A percentile compares a stretch with the other conserved stretches of the same genome.
Conservation (phyloP, 2,888 invertebrate species). For the Tanypteryx hageni region DNA sequence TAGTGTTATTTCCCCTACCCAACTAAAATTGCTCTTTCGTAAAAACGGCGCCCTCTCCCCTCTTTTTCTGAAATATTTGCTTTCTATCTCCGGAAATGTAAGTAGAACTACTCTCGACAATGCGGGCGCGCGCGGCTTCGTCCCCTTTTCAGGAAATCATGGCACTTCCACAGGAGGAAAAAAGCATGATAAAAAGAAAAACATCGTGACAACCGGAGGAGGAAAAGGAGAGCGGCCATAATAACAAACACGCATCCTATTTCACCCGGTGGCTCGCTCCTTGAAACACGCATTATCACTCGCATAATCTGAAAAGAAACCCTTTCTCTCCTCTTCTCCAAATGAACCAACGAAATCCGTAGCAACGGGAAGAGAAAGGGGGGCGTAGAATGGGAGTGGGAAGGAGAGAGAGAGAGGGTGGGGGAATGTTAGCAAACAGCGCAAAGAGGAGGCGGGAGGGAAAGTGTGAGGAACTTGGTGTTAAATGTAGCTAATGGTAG, state of each 20-base stretch:
- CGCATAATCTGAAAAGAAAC: background rate
- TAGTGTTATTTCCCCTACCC: too few species aligned
- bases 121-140: background rate
- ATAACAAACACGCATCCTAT: slow-evolving; percentile 14
- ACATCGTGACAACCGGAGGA: background rate
- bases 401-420: background rate
- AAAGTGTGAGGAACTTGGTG: too few species aligned
- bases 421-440: background rate
- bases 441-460: too few species aligned
- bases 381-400: background rate
- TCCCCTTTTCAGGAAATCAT: background rate
- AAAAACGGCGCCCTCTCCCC: too few species aligned
- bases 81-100: too few species aligned
- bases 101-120: too few species aligned
- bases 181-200: background rate
- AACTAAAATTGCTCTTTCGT: too few species aligned
- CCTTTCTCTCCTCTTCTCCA: background rate
- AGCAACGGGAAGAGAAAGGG: background rate
- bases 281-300: background rate
- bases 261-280: background rate
- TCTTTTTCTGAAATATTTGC: too few species aligned
- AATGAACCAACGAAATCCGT: background rate
- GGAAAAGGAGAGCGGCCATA: background rate
- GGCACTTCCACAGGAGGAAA: background rate
- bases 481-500: too few species aligned